Evolutionary conservation across 2,888 invertebrate species (phyloP).

Genomic region (Philopedon plagiatum): DNA sequence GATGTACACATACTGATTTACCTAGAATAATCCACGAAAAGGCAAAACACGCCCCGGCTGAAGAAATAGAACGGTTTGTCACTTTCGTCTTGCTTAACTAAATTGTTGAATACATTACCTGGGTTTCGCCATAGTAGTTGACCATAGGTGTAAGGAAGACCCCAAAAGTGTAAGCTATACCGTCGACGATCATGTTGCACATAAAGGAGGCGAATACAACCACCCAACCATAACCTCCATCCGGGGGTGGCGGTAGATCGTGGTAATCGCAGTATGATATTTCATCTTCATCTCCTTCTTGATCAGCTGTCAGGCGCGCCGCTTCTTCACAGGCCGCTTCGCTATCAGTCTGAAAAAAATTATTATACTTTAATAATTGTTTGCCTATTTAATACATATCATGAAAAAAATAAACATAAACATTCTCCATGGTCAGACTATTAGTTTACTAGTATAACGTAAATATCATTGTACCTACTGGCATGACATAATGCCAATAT

Average conservation of each 20-base stretch:
- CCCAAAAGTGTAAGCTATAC: slow-evolving; percentile 98
- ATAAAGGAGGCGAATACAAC: slow-evolving; percentile 97
- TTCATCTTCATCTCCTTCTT: slow-evolving; percentile 74
- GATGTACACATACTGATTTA: too few species aligned
- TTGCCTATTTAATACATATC: too few species aligned
- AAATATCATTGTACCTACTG: too few species aligned
- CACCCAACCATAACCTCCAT: slow-evolving; percentile 95
- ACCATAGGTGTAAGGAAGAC: slow-evolving; percentile 89
- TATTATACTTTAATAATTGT: too few species aligned
- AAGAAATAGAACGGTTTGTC: too few species aligned
- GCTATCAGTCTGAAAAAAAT: slow-evolving; percentile 82
- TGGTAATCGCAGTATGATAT: slow-evolving; percentile 78
- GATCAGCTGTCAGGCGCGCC: slow-evolving; percentile 79
- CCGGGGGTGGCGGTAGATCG: slow-evolving; percentile 88
- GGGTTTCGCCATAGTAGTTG: slow-evolving; percentile 85
- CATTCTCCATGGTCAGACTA: too few species aligned
- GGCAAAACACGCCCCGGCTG: too few species aligned
- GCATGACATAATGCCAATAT: too few species aligned
- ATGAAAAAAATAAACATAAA: too few species aligned
- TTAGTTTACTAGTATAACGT: too few species aligned
- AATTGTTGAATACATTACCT: slow-evolving; percentile 64
- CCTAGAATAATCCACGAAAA: too few species aligned
- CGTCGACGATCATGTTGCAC: slow-evolving; percentile 98
- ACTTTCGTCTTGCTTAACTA: too few species aligned
- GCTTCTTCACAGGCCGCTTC: slow-evolving; percentile 90